Evolutionary conservation across 2,888 invertebrate species (phyloP), one percentile per base, ranked within the genome.

Genomic region (Hecatera dysodea): DNA sequence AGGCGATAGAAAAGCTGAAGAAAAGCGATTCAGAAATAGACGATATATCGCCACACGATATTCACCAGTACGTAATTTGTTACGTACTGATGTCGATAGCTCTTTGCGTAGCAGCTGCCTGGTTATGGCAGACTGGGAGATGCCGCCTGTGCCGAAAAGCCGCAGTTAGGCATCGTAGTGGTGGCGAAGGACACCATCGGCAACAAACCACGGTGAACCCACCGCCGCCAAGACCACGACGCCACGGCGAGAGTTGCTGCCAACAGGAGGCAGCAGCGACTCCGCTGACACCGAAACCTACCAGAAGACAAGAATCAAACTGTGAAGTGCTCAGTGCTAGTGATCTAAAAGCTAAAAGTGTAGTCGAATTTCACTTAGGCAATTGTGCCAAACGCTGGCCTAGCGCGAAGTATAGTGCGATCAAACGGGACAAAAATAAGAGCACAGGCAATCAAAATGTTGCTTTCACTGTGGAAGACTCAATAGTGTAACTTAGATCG

Each of bases 1-100:
- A 48, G 17, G 17, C 22, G 22, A 57, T 57, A 24, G 36, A 57
- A 48, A 39, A 36, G 15, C 19, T 66, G 7, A 66, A 59, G 36
- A 59, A 59, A 36, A 48, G n/a, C 29, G 29, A 48, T 66, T 9
- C 66, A 4, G 46, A 36, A 9, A 39, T 68, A 12, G 46, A 55
- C 0, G 27, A 61, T 2, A 33, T 67, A 46, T 61, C 44, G 15
- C 33, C 46, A 6, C 60, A 67, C 22, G 67, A 67, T 52, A 39
- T 66, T n/a, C 50, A 59, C 27, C 57, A 59, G 19, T 66, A 60
- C n/a, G 33, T 50, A 33, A 42, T 67, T n/a, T 24, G 56, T 12
- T 60, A 67, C 60, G 42, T 44, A 12, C 7, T 53, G 42, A 19
- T 39, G 56, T 42, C 53, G 2, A 44, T 19, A 44, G 61, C 17